A percentile compares a stretch with the other conserved stretches of the same genome.
Evolutionary conservation across 2,888 invertebrate genomes (phyloP).

Genomic region (Odiellus spinosus): DNA sequence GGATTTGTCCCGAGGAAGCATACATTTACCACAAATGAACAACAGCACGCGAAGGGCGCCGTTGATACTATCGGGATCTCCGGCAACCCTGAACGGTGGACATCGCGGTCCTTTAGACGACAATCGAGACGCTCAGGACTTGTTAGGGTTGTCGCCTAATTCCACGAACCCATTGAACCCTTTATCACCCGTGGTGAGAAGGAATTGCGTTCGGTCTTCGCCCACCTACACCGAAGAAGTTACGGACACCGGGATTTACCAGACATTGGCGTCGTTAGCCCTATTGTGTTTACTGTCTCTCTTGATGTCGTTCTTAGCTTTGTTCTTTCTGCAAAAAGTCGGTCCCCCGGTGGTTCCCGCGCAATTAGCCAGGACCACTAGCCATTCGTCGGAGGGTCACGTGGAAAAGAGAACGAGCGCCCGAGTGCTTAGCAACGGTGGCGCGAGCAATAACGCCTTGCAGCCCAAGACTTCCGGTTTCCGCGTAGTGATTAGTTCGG

Average conservation of each 20-base stretch:
- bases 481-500: conserved; percentile 39
- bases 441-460: too few relatives aligned
- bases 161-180: too few relatives aligned
- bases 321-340: conserved; percentile 61
- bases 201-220: too few relatives aligned
- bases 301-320: conserved; percentile 60
- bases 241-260: conserved; percentile 43
- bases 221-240: conserved; percentile 1
- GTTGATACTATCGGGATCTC: too few relatives aligned
- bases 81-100: conserved; percentile 21
- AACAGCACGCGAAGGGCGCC: too few relatives aligned
- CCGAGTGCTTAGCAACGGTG: too few relatives aligned
- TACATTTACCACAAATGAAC: too few relatives aligned
- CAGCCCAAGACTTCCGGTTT: too few relatives aligned
- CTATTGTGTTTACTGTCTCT: conserved; percentile 70
- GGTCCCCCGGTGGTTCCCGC: conserved; percentile 48
- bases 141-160: not conserved
- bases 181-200: too few relatives aligned
- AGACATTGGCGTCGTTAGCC: conserved; percentile 69
- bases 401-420: too few relatives aligned
- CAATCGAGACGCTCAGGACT: not conserved
- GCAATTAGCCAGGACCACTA: conserved; percentile 20
- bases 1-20: conserved; percentile 7
- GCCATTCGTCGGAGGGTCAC: too few relatives aligned
- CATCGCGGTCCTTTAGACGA: conserved; percentile 12